A percentile compares a stretch with the other conserved stretches of the same genome.
phyloP scores from a whole-genome alignment of 2,888 invertebrate species.

The Eupithecia tripunctaria region DNA sequence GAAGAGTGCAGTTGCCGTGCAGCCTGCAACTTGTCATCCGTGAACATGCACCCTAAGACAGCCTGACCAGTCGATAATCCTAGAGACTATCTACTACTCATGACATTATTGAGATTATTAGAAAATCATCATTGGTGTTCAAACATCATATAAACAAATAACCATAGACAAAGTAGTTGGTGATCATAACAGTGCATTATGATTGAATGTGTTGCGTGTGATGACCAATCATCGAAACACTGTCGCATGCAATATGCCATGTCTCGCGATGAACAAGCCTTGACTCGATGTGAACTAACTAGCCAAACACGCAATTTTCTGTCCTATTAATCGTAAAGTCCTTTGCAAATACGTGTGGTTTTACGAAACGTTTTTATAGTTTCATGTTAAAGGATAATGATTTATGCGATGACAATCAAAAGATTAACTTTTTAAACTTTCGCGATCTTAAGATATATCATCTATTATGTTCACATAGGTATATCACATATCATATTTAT shows the following conservation, averaged over 20 bases:
- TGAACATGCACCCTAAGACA: too few relatives aligned
- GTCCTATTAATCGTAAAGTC: constrained; percentile 44
- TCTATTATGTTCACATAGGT: neutral
- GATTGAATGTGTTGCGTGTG: constrained; percentile 36
- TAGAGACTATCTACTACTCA: neutral
- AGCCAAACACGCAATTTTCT: constrained; percentile 49
- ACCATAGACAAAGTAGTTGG: neutral
- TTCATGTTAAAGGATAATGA: neutral
- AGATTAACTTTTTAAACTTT: neutral
- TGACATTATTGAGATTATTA: neutral
- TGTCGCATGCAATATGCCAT: constrained; percentile 49
- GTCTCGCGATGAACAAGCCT: constrained; percentile 46
- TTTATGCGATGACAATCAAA: neutral
- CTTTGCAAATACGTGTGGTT: constrained; percentile 9
- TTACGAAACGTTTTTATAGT: neutral
- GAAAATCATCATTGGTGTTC: too few relatives aligned
- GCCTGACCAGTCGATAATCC: neutral
- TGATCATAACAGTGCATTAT: constrained; percentile 2
- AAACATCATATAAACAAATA: too few relatives aligned
- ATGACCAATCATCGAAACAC: constrained; percentile 37
- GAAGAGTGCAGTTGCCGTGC: too few relatives aligned
- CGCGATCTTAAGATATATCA: too few relatives aligned
- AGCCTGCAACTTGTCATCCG: too few relatives aligned
- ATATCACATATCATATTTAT: too few relatives aligned
- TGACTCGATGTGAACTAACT: constrained; percentile 48